phyloP scores from a whole-genome alignment of 2,113 vertebrate species.

The Crotalus helleri region DNA sequence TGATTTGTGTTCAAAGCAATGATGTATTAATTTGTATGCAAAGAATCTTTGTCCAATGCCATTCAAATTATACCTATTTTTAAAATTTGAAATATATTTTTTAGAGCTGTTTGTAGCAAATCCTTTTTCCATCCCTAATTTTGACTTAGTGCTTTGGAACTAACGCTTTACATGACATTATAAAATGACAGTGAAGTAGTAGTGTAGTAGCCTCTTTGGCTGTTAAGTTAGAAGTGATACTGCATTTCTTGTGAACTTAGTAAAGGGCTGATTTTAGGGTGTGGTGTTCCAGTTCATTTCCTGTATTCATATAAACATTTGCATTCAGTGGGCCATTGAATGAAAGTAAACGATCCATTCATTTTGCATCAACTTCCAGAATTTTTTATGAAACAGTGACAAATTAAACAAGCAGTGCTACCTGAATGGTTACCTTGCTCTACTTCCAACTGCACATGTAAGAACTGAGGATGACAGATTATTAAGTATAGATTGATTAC shows the following conservation, averaged over 20 bases:
- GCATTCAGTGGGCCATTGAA: neutral
- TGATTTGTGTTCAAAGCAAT: neutral
- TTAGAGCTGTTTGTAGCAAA: neutral
- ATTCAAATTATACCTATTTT: neutral
- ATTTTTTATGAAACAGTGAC: neutral
- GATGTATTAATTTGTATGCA: neutral
- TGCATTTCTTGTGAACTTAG: neutral
- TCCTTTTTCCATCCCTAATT: neutral
- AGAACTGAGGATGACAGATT: neutral
- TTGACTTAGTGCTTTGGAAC: neutral
- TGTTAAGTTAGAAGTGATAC: neutral
- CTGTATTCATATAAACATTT: neutral
- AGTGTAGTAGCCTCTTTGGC: neutral
- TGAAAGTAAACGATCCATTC: neutral
- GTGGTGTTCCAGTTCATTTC: neutral
- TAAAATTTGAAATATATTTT: neutral
- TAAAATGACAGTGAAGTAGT: neutral
- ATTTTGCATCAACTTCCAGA: neutral
- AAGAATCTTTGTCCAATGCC: neutral
- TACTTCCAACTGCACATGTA: neutral
- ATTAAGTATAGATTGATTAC: neutral
- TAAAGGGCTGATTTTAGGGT: neutral
- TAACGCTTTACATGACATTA: neutral
- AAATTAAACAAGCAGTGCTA: neutral
- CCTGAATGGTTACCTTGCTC: neutral